Evolutionary conservation across 2,797 vertebrate genomes (phyloP).

Genomic region (Enteromius treurensis): DNA sequence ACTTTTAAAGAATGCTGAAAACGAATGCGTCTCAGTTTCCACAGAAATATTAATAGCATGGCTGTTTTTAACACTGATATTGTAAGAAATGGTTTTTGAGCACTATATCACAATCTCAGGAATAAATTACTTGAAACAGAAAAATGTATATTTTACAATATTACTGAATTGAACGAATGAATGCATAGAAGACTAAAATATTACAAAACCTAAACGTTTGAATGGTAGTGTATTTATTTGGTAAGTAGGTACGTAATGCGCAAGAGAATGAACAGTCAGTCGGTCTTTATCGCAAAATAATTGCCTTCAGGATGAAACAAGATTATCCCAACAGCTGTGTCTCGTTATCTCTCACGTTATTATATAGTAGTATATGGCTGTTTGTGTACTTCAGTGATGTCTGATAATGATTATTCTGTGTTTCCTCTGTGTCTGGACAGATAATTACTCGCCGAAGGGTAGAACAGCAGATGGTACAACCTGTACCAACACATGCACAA

Average conservation of each 20-base stretch:
- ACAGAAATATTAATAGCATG: background rate
- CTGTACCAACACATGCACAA: background rate
- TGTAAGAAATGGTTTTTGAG: background rate
- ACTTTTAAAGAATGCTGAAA: background rate
- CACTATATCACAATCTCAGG: background rate
- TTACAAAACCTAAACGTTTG: too few species aligned
- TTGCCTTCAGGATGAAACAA: background rate
- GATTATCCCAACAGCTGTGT: background rate
- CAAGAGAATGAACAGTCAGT: background rate
- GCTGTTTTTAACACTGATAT: background rate
- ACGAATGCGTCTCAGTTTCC: background rate
- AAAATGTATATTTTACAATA: background rate
- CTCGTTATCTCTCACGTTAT: background rate
- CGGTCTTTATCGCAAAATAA: background rate
- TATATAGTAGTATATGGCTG: background rate
- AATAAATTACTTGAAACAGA: background rate
- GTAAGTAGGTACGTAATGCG: background rate
- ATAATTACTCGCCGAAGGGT: conserved; percentile 3
- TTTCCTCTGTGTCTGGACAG: background rate
- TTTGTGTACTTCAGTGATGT: conserved; percentile 7
- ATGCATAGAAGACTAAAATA: background rate
- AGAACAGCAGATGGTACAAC: conserved; percentile 1
- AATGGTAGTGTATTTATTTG: background rate
- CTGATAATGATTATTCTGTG: conserved; percentile 19
- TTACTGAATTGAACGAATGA: background rate